phyloP scores from a whole-genome alignment of 2,797 vertebrate genomes.

The Poeciliopsis turneri region DNA sequence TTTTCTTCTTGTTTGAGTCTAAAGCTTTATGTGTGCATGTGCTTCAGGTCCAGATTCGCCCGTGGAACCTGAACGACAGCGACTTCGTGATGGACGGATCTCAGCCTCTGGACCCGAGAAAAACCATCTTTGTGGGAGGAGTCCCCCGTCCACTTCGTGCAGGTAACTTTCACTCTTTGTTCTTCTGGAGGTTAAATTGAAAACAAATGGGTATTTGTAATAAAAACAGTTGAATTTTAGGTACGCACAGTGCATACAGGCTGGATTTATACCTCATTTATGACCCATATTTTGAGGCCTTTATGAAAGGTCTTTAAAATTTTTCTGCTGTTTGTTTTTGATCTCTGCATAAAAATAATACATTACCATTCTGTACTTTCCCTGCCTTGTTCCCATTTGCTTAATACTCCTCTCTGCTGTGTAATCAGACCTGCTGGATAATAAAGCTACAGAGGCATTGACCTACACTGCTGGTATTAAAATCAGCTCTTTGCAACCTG shows the following conservation, averaged over 20 bases:
- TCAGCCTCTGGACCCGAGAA: slow-evolving; percentile 97
- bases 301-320: slow-evolving; percentile 19
- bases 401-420: slow-evolving; percentile 14
- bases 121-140: slow-evolving; percentile 99
- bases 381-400: background rate
- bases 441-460: slow-evolving; percentile 21
- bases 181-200: background rate
- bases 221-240: slow-evolving; percentile 18
- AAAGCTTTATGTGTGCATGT: background rate
- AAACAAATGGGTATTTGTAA: slow-evolving; percentile 23
- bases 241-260: background rate
- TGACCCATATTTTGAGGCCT: slow-evolving; percentile 18
- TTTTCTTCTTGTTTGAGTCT: background rate
- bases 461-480: slow-evolving; percentile 44
- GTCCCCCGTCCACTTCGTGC: slow-evolving; percentile 97
- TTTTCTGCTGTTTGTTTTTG: background rate
- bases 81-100: slow-evolving; percentile 99
- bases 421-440: slow-evolving; percentile 32
- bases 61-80: slow-evolving; percentile 99
- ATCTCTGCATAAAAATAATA: background rate
- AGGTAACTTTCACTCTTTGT: slow-evolving; percentile 77
- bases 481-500: slow-evolving; percentile 28
- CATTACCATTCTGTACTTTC: background rate
- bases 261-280: background rate
- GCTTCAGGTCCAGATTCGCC: slow-evolving; percentile 95